phyloP scores from a whole-genome alignment of 2,113 vertebrate genomes.

The Urocitellus parryii region DNA sequence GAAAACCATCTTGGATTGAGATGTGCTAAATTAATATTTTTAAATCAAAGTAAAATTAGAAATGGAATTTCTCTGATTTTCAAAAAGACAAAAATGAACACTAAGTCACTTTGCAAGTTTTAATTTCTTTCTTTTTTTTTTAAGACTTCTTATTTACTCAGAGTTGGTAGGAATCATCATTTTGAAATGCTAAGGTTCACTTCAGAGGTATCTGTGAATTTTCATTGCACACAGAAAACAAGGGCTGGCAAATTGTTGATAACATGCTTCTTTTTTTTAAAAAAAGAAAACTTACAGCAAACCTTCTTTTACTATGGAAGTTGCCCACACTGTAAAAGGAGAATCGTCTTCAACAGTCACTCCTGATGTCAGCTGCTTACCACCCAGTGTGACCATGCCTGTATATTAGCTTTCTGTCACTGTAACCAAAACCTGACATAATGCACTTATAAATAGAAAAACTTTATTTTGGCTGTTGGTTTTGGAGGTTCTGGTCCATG shows the following conservation, averaged over 20 bases:
- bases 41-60: constrained; percentile 55
- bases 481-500: background rate
- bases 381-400: background rate
- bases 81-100: background rate
- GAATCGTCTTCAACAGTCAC: background rate
- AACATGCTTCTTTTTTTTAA: background rate
- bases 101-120: background rate
- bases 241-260: background rate
- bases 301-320: background rate
- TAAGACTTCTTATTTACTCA: background rate
- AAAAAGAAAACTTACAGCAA: background rate
- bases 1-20: constrained; percentile 23
- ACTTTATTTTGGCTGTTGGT: background rate
- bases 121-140: background rate
- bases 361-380: background rate
- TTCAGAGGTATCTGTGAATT: background rate
- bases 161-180: background rate
- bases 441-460: background rate
- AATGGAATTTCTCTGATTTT: constrained; percentile 40
- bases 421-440: background rate
- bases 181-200: background rate
- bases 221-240: background rate
- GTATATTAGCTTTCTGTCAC: background rate
- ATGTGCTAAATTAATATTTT: constrained; percentile 36
- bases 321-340: background rate